These are phyloP conservation scores for Myocastor coypus DNA, from an alignment of 2,113 vertebrate genomes.

Conservation along the genomic window DNA sequence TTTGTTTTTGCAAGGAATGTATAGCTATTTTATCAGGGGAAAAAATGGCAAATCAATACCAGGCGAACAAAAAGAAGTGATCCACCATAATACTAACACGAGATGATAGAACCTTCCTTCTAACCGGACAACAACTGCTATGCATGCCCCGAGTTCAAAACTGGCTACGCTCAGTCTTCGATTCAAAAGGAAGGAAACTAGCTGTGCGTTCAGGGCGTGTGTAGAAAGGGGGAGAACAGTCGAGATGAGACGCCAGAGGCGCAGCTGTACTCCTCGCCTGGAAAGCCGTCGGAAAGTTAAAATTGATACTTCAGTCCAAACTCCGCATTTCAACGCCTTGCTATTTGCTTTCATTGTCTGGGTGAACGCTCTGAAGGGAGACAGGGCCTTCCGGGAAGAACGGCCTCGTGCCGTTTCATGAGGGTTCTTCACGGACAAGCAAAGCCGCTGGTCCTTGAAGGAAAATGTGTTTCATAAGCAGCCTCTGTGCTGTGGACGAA, in stretches of 20 bases:
- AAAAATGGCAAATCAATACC: slow-evolving; percentile 1
- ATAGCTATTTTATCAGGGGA: not conserved
- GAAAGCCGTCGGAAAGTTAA: slow-evolving; percentile 31
- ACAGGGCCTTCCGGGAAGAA: slow-evolving; percentile 24
- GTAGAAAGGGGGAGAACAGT: not conserved
- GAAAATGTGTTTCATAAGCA: slow-evolving; percentile 44
- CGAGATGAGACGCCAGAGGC: not conserved
- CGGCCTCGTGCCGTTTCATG: not conserved
- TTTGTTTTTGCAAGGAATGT: not conserved
- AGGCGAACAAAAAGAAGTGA: slow-evolving; percentile 41
- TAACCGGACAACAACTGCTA: not conserved
- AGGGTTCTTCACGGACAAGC: slow-evolving; percentile 51
- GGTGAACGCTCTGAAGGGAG: slow-evolving; percentile 48
- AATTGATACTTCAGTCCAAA: slow-evolving; percentile 17
- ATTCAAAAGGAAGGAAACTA: not conserved
- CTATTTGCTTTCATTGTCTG: slow-evolving; percentile 52
- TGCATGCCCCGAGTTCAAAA: not conserved
- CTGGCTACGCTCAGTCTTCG: not conserved
- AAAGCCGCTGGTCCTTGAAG: slow-evolving; percentile 69
- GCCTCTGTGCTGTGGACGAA: slow-evolving; percentile 23
- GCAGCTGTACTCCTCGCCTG: not conserved
- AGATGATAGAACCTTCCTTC: not conserved
- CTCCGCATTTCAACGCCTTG: slow-evolving; percentile 42
- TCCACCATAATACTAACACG: not conserved
- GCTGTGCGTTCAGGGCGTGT: not conserved